Evolutionary conservation across 2,113 vertebrate species (phyloP).

Genomic region (Ammodramus savannarum): DNA sequence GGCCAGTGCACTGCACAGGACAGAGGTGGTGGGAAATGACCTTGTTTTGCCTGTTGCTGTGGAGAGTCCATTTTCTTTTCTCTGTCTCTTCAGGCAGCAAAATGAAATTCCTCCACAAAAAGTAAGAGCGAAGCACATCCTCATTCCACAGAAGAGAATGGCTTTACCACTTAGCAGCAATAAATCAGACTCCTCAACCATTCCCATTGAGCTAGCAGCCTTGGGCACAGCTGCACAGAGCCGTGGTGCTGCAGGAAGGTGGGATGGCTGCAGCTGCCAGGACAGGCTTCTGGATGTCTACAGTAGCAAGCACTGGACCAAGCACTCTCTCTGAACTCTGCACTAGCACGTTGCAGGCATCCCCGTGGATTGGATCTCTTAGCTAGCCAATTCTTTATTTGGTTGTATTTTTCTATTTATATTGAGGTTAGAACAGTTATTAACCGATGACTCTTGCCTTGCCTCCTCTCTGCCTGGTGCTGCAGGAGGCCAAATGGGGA

Average conservation of each 20-base stretch:
- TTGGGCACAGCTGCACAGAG: rapidly evolving
- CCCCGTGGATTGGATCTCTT: slow-evolving; percentile 3
- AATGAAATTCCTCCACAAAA: slow-evolving; percentile 83
- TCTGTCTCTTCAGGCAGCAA: slow-evolving; percentile 70
- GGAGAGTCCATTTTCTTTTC: not conserved
- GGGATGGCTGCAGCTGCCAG: not conserved
- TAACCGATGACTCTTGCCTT: slow-evolving; percentile 28
- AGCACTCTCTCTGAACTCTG: slow-evolving; percentile 30
- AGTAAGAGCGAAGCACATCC: slow-evolving; percentile 41
- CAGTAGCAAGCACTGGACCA: slow-evolving; percentile 58
- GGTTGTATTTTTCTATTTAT: slow-evolving; percentile 64
- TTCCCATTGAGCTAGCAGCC: not conserved
- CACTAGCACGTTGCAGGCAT: not conserved
- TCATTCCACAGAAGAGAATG: not conserved
- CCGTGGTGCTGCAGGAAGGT: not conserved
- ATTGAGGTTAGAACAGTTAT: slow-evolving; percentile 32
- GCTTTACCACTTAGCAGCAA: not conserved
- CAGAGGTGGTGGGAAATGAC: not conserved
- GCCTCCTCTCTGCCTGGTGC: not conserved
- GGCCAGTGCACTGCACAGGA: not conserved
- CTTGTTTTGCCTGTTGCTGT: not conserved
- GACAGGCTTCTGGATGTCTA: not conserved
- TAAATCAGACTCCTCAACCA: not conserved
- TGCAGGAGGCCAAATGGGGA: not conserved
- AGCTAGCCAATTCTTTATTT: slow-evolving; percentile 54